phyloP scores from a whole-genome alignment of 2,797 vertebrate species.

The Psittacula derbiana region DNA sequence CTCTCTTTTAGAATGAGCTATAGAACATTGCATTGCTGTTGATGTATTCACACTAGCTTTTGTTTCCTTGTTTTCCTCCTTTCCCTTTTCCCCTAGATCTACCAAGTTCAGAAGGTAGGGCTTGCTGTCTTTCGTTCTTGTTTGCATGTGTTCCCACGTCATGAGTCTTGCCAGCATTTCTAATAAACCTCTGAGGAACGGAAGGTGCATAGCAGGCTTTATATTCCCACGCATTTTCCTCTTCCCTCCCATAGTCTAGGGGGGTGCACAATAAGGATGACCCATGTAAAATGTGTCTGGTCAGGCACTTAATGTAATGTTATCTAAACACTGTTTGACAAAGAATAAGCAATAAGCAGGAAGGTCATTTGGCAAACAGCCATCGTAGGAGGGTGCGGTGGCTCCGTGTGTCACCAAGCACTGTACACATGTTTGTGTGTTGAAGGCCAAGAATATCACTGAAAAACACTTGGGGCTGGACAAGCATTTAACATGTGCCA shows the following conservation, averaged over 20 bases:
- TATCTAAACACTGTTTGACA: not conserved
- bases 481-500: not conserved
- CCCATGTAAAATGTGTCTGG: not conserved
- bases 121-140: not conserved
- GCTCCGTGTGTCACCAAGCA: not conserved
- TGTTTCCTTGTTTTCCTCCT: conserved; percentile 49
- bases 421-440: fast-evolving
- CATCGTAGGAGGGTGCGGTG: not conserved
- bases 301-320: not conserved
- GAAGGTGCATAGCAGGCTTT: not conserved
- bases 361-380: not conserved
- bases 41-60: conserved; percentile 33
- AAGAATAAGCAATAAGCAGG: not conserved
- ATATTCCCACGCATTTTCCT: not conserved
- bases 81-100: conserved; percentile 79
- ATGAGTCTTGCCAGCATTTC: not conserved
- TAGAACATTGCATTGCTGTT: not conserved
- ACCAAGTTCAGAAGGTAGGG: conserved; percentile 93
- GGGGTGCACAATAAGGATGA: not conserved
- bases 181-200: not conserved
- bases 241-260: not conserved
- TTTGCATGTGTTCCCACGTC: conserved; percentile 38
- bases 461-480: not conserved
- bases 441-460: not conserved
- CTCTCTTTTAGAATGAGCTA: not conserved